Evolutionary conservation across 2,113 vertebrate species (phyloP).

Genomic region (Hypomesus transpacificus): DNA sequence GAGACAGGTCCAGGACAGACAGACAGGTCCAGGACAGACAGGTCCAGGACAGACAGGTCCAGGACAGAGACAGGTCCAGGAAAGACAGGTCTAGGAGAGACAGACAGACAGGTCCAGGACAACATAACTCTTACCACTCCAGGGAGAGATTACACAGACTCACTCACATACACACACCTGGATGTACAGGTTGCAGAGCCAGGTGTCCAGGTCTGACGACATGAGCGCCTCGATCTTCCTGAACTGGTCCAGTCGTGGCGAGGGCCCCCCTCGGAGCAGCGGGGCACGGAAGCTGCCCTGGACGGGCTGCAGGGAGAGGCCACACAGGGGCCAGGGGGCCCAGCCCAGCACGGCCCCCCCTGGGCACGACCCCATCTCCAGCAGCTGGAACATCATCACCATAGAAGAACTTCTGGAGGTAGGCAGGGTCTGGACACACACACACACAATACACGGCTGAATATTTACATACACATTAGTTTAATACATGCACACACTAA

Average conservation of each 20-base stretch:
- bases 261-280: conserved; percentile 77
- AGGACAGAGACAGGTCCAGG: no score
- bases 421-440: conserved; percentile 74
- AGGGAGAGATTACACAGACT: background rate
- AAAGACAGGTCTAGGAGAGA: no score
- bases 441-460: background rate
- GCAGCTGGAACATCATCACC: conserved; percentile 83
- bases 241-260: conserved; percentile 74
- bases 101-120: background rate
- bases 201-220: conserved; percentile 83
- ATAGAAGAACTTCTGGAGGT: conserved; percentile 72
- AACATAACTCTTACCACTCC: no score
- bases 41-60: no score
- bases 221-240: conserved; percentile 81
- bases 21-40: no score
- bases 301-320: conserved; percentile 66
- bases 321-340: conserved; percentile 84
- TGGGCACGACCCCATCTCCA: conserved; percentile 60
- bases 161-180: conserved; percentile 73
- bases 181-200: conserved; percentile 95
- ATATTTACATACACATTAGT: background rate
- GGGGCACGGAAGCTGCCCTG: conserved; percentile 89
- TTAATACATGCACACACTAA: conserved; percentile 7
- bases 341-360: conserved; percentile 74
- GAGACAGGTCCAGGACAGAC: no score